Conservation (phyloP, 2,113 vertebrate genomes). For the Pelodiscus sinensis region DNA sequence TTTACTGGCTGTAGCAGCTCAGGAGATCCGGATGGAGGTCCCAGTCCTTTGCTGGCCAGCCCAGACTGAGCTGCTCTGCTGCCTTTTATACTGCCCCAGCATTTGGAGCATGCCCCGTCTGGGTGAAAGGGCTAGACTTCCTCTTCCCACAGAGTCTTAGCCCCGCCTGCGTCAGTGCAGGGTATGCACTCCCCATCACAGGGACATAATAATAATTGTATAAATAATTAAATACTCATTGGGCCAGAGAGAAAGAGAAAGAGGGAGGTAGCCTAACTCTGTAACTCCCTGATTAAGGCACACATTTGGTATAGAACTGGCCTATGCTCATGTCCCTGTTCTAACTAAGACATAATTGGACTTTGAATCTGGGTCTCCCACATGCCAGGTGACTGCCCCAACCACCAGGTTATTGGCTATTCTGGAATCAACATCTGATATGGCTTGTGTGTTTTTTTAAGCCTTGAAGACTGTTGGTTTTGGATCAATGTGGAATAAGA, state of each 20-base stretch:
- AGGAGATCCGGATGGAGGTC: no score
- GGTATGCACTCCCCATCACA: no score
- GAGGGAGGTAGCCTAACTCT: background rate
- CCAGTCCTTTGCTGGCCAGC: no score
- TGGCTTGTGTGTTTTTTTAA: background rate
- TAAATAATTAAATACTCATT: background rate
- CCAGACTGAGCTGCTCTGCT: no score
- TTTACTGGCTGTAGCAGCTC: no score
- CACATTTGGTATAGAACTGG: background rate
- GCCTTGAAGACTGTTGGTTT: background rate
- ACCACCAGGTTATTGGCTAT: background rate
- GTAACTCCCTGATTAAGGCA: background rate
- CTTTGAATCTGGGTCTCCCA: background rate
- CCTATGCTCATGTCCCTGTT: background rate
- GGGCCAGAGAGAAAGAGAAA: background rate
- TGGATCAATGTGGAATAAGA: background rate
- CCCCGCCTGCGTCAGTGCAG: no score
- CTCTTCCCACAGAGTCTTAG: no score
- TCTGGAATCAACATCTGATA: no score
- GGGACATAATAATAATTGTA: background rate
- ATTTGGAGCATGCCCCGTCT: no score
- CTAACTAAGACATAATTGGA: background rate
- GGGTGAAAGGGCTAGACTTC: no score
- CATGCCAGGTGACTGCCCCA: background rate
- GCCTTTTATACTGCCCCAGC: no score